These are phyloP conservation scores for Pseudomyrmex dendroicus DNA, from an alignment of 1,140 invertebrate species.

Conservation along the genomic window DNA sequence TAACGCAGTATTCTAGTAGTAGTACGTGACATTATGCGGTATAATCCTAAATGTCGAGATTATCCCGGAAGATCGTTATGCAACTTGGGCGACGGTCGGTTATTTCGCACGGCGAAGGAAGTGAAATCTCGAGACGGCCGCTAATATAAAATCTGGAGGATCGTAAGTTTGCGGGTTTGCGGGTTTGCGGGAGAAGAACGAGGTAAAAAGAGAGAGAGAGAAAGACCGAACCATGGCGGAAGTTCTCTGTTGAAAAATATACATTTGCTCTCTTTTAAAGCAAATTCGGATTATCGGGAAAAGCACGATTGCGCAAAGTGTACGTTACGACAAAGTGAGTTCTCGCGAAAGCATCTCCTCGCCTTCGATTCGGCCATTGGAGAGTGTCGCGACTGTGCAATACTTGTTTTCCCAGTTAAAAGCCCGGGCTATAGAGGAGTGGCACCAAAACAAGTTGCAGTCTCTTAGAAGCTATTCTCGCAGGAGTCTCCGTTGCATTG, in stretches of 20 bases:
- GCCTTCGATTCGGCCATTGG: slow-evolving; percentile 50
- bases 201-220: background rate
- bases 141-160: slow-evolving; percentile 37
- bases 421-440: slow-evolving; percentile 26
- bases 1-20: background rate
- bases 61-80: slow-evolving; percentile 9
- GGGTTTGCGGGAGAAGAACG: background rate
- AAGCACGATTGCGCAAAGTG: slow-evolving; percentile 68
- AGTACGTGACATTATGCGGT: background rate
- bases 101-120: background rate
- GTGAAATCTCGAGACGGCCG: slow-evolving; percentile 11
- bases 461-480: slow-evolving; percentile 26
- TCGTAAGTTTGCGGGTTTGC: slow-evolving; percentile 26
- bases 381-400: slow-evolving; percentile 31
- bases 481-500: background rate
- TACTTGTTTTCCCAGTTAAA: slow-evolving; percentile 65
- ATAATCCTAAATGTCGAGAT: background rate
- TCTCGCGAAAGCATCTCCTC: slow-evolving; percentile 61
- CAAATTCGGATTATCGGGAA: slow-evolving; percentile 74
- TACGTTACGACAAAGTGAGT: slow-evolving; percentile 65
- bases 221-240: slow-evolving; percentile 36
- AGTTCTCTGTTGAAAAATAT: slow-evolving; percentile 72
- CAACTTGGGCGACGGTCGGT: background rate
- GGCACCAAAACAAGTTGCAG: slow-evolving; percentile 30
- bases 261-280: slow-evolving; percentile 65